Conservation (phyloP, 2,113 vertebrate genomes). For the Cromileptes altivelis region DNA sequence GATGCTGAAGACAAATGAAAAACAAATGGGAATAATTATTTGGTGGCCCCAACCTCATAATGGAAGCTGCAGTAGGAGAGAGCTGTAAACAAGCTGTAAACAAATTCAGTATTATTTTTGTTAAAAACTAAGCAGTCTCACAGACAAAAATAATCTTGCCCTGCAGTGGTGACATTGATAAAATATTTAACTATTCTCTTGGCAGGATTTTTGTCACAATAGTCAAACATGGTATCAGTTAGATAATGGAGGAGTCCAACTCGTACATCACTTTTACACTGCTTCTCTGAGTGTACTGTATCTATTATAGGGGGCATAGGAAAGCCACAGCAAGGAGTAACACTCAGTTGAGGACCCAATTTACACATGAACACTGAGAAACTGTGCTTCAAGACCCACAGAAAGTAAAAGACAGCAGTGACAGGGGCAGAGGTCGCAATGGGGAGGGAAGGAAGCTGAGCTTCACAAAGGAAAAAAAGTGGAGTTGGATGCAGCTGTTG, state of each 20-base stretch:
- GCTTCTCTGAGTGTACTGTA: neutral
- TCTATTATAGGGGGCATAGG: neutral
- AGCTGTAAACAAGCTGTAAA: neutral
- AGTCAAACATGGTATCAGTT: neutral
- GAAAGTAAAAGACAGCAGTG: slow-evolving; percentile 25
- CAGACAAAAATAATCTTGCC: neutral
- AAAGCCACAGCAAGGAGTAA: neutral
- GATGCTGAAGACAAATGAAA: neutral
- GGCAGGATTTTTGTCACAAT: no score
- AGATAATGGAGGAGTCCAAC: neutral
- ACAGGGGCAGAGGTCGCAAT: slow-evolving; percentile 4
- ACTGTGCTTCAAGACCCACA: slow-evolving; percentile 1
- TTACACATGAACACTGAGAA: slow-evolving; percentile 26
- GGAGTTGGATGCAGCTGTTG: slow-evolving; percentile 42
- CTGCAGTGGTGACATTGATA: neutral
- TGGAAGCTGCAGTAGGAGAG: neutral
- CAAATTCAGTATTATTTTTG: neutral
- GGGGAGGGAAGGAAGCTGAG: neutral
- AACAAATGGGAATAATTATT: neutral
- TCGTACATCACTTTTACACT: neutral
- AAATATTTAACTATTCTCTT: neutral
- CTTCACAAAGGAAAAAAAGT: slow-evolving; percentile 18
- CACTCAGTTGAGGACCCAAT: slow-evolving; percentile 8
- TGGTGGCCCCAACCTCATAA: no score
- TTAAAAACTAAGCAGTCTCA: neutral